These are phyloP conservation scores for Morus bassanus DNA, from an alignment of 2,797 vertebrate species.

Conservation along the genomic window DNA sequence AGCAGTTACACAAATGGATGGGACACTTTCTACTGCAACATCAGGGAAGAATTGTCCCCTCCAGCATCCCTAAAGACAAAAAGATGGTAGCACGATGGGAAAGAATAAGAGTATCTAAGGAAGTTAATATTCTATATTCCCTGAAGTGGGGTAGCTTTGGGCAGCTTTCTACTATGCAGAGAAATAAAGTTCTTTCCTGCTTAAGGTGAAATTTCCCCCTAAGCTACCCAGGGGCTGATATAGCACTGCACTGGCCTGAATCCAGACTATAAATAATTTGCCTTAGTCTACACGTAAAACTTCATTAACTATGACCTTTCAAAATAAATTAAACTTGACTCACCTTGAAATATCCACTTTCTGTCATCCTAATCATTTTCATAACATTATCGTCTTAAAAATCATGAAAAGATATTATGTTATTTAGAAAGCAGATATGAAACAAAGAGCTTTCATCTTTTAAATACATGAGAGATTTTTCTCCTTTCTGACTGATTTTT, in stretches of 20 bases:
- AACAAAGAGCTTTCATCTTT: background rate
- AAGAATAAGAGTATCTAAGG: background rate
- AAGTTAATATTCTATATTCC: background rate
- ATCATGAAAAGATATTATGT: background rate
- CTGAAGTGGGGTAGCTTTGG: background rate
- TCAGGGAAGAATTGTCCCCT: background rate
- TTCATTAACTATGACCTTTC: background rate
- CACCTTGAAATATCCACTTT: background rate
- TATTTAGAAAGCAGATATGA: background rate
- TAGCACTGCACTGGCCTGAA: background rate
- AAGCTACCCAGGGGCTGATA: background rate
- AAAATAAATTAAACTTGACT: background rate
- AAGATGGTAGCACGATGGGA: background rate
- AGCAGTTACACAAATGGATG: background rate
- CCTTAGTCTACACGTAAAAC: background rate
- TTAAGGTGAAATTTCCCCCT: conserved; percentile 8
- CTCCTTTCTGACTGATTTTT: background rate
- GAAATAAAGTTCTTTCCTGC: background rate
- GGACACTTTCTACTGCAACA: background rate
- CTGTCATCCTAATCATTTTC: background rate
- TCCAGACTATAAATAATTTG: background rate
- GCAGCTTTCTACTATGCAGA: background rate
- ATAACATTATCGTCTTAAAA: background rate
- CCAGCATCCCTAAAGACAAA: background rate
- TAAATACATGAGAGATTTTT: background rate